These are phyloP conservation scores for Lucilia sericata DNA, from an alignment of 1,140 invertebrate species.

Conservation along the genomic window DNA sequence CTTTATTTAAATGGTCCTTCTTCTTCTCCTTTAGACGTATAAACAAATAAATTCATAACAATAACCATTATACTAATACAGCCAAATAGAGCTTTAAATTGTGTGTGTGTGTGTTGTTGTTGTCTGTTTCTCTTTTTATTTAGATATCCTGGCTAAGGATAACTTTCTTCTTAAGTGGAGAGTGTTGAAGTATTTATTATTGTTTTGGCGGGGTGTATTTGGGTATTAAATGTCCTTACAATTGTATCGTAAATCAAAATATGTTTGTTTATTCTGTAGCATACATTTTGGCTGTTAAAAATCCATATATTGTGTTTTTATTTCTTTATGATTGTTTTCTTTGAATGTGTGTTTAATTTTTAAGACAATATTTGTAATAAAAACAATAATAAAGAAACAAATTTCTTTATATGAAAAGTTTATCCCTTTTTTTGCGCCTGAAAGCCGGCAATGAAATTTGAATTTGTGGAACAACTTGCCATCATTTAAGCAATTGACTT, in stretches of 20 bases:
- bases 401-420: too few species aligned
- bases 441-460: too few species aligned
- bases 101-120: background rate
- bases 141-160: background rate
- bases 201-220: background rate
- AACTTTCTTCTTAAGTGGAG: background rate
- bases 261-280: background rate
- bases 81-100: background rate
- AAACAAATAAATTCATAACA: too few species aligned
- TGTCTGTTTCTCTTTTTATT: background rate
- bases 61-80: background rate
- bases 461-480: too few species aligned
- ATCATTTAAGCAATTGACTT: too few species aligned
- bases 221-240: background rate
- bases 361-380: too few species aligned
- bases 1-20: background rate
- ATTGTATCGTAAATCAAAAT: background rate
- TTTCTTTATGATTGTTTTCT: background rate
- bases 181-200: background rate
- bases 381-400: too few species aligned
- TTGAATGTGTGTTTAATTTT: background rate
- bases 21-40: too few species aligned
- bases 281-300: slow-evolving; percentile 11
- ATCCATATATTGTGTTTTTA: background rate
- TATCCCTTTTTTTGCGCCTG: too few species aligned